These are phyloP conservation scores for Volucella inanis DNA, from an alignment of 2,888 invertebrate species.

Conservation along the genomic window DNA sequence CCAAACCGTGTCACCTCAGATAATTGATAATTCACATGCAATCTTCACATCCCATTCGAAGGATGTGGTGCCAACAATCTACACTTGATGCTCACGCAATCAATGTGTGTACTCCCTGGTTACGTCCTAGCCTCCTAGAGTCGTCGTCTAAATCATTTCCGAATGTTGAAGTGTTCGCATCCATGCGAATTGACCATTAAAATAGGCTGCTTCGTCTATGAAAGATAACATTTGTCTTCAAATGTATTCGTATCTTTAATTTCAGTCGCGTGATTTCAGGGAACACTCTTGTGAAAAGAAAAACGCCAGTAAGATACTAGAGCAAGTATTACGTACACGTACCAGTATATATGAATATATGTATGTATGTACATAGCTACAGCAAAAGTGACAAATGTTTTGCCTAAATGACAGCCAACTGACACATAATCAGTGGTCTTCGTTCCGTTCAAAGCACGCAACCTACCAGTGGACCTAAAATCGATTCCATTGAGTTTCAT, in stretches of 20 bases:
- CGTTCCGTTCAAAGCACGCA: constrained; percentile 44
- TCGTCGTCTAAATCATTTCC: constrained; percentile 35
- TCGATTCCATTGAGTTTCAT: constrained; percentile 33
- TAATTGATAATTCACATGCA: constrained; percentile 64
- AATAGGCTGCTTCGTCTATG: constrained; percentile 31
- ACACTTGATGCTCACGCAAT: constrained; percentile 70
- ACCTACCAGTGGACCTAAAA: constrained; percentile 20
- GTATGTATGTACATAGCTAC: constrained; percentile 28
- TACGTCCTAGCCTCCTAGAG: constrained; percentile 35
- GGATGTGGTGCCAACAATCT: constrained; percentile 53
- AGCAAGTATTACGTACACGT: not conserved
- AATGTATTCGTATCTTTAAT: constrained; percentile 22
- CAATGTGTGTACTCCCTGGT: constrained; percentile 27
- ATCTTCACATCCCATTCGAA: constrained; percentile 25
- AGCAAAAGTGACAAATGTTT: constrained; percentile 57
- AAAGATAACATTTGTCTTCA: constrained; percentile 24
- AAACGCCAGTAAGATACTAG: not conserved
- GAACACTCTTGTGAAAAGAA: constrained; percentile 12
- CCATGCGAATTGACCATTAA: constrained; percentile 68
- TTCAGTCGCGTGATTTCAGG: constrained; percentile 13
- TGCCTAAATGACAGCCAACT: constrained; percentile 54
- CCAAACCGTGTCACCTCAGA: constrained; percentile 33
- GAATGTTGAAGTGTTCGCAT: constrained; percentile 27
- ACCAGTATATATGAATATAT: constrained; percentile 3
- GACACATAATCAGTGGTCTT: constrained; percentile 31